phyloP scores from a whole-genome alignment of 2,888 invertebrate species.

The Acanthoscelides obtectus region DNA sequence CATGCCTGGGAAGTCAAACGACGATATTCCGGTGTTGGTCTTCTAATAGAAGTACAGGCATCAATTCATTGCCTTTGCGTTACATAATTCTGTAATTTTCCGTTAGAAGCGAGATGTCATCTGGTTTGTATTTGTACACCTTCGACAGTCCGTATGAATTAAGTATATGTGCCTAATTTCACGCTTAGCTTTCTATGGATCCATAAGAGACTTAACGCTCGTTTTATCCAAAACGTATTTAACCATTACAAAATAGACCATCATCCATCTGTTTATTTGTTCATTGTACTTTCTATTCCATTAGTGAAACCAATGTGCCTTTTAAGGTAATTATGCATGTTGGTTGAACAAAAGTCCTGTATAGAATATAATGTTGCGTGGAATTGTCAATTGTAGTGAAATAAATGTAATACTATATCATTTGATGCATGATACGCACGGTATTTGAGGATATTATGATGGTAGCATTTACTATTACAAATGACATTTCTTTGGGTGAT shows the following conservation, averaged over 20 bases:
- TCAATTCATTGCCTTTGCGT: not conserved
- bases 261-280: not conserved
- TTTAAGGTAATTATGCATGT: not conserved
- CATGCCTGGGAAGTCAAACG: no score
- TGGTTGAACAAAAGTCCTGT: not conserved
- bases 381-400: not conserved
- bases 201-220: not conserved
- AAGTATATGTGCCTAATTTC: not conserved
- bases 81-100: not conserved
- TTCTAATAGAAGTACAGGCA: no score
- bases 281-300: not conserved
- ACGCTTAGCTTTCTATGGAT: not conserved
- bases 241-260: not conserved
- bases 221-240: not conserved
- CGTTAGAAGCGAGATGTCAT: not conserved
- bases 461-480: not conserved
- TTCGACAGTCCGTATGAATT: not conserved
- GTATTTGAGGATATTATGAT: not conserved
- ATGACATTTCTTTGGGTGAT: not conserved
- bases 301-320: not conserved
- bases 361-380: not conserved
- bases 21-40: no score
- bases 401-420: not conserved
- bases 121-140: not conserved
- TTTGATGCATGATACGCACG: not conserved